Evolutionary conservation across 2,797 vertebrate genomes (phyloP), one percentile per base, ranked within the genome.

Genomic region (Zalophus californianus): DNA sequence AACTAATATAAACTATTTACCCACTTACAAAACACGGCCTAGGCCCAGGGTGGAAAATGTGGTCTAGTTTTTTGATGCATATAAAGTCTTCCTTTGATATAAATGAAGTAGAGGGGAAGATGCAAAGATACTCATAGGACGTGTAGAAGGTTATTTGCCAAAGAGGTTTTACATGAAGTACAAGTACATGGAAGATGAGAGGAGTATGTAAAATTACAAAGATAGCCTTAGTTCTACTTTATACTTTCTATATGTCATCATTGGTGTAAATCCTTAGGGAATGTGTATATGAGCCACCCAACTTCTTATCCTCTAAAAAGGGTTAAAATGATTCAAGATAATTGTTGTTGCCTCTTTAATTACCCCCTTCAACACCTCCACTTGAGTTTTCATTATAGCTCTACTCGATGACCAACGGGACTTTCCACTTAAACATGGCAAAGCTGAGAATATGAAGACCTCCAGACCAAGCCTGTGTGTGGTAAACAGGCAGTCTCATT

Each of bases 301-400:
- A 75, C 92, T 93, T 98, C 82, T 98, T 97, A 90, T 32, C 50
- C 41, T 98, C 97, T 96, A 60, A 96, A 97, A 88, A 52, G 21
- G 1, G 32, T 90, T 97, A 95, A 97, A 98, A 82, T 70, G 48
- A 64, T 96, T 98, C 20, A 89, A 82, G 84, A 73, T 77, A 95
- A 94, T 97, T 96, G 73, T 83, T 56, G 21, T 90, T 86, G 48
- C 35, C 66, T 79, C 96, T 95, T 93, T 94, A 91, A 96, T 96
- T 97, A 75, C 23, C 0, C 1, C 70, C 91, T 97, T 93, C 90
- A 91, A 93, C 25, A 94, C 23, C 64, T 95, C 58, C n/a, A 25
- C 35, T 97, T 72, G 52, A 82, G 80, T 86, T 95, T 70, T 96
- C 29, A 68, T 48, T 58, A 32, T 32, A 62, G 20, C 9, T 73